Evolutionary conservation across 2,113 vertebrate genomes (phyloP), one percentile per base, ranked within the genome.

Genomic region (Lophius piscatorius): DNA sequence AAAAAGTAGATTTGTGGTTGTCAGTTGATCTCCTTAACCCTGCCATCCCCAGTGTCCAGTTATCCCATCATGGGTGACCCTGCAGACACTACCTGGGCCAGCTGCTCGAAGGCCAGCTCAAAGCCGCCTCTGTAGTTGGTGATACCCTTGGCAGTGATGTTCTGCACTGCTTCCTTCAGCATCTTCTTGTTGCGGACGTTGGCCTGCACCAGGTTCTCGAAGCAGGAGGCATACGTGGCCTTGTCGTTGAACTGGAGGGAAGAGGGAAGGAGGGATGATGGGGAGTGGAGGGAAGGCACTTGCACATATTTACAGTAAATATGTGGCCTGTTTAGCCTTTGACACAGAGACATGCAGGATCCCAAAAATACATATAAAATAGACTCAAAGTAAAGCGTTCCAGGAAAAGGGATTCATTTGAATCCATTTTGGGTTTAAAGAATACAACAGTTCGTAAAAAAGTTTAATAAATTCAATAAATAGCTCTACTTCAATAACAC

Each of bases 151-250:
- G 96, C 97, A 4, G 87, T 89, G 76, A 99, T 97, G 58, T 88
- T 90, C 74, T 95, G 89, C 57, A 98, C 95, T 0, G 93, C 94
- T 0, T 96, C 94, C 85, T 96, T 97, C 63, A 99, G 84, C 38
- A 93, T 92, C 90, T 92, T 94, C 90, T 99, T 99, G 82, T 99
- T 99, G 70, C 95, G 92, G 21, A 96, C 94, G n/a, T 99, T 99
- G 50, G 97, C 97, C 91, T 98, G 97, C 34, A 99, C 97, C 60
- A 99, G 94, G 74, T 98, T 93, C 61, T 93, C 74, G 75, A 99
- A 99, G 85, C 97, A 99, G 48, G 95, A 91, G 7, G 94, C 94
- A 0, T 92, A 82, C 38, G 84, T 88, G 59, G 95, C 97, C 8
- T 92, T 92, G 44, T 94, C 93, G 67, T 97, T 96, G 87, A 99